These are phyloP conservation scores for Oryzaephilus surinamensis DNA, from an alignment of 1,140 invertebrate genomes.

Conservation along the genomic window DNA sequence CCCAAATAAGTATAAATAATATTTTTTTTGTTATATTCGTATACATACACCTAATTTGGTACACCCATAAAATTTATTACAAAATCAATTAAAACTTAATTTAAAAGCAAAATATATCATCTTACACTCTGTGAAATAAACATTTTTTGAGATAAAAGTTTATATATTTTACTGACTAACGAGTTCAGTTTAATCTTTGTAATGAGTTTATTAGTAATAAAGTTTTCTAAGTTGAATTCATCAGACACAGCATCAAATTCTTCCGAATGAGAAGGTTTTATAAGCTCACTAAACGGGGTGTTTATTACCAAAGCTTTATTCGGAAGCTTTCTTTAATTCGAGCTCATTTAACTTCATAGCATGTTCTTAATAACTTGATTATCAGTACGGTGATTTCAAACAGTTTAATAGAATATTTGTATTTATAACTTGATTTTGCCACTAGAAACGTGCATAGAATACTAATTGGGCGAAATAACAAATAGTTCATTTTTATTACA, in stretches of 20 bases:
- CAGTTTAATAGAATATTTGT: constrained; percentile 15
- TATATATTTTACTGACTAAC: constrained; percentile 12
- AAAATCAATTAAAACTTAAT: too few species aligned
- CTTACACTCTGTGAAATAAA: too few species aligned
- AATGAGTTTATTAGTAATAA: constrained; percentile 13
- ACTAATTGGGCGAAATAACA: background rate
- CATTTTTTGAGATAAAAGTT: too few species aligned
- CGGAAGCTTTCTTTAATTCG: constrained; percentile 20
- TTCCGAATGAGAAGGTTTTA: constrained; percentile 19
- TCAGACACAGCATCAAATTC: constrained; percentile 15
- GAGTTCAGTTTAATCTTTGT: constrained; percentile 10
- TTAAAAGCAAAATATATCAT: too few species aligned
- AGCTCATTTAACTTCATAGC: constrained; percentile 18
- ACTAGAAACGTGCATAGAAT: too few species aligned
- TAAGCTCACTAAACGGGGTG: constrained; percentile 16
- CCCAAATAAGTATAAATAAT: too few species aligned
- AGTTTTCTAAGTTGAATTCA: constrained; percentile 12
- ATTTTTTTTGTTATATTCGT: too few species aligned
- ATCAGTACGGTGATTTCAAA: constrained; percentile 10
- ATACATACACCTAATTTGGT: too few species aligned
- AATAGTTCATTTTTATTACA: too few species aligned
- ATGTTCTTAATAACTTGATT: constrained; percentile 19
- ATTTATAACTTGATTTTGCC: too few species aligned
- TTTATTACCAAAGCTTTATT: constrained; percentile 19
- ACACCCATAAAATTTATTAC: too few species aligned